Evolutionary conservation across 2,113 vertebrate species (phyloP).

Genomic region (Sarotherodon lohbergeri): DNA sequence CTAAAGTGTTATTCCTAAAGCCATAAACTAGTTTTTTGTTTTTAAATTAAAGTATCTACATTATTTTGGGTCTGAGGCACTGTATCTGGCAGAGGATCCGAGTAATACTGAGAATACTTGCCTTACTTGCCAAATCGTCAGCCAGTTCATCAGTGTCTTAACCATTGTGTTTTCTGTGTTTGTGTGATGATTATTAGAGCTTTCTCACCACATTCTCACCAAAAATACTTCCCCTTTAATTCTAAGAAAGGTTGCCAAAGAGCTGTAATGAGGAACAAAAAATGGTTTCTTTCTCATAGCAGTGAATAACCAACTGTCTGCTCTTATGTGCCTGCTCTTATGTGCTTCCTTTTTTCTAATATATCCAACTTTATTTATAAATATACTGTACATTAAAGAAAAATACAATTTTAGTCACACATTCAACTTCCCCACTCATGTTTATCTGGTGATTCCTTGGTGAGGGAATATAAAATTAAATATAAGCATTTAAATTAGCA

Average conservation of each 20-base stretch:
- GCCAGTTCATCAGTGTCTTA: neutral
- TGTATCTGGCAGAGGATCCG: slow-evolving; percentile 10
- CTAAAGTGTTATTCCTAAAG: neutral
- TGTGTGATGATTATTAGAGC: neutral
- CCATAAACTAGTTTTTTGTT: neutral
- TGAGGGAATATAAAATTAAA: neutral
- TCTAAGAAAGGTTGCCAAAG: neutral
- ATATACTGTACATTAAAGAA: neutral
- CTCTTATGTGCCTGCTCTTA: neutral
- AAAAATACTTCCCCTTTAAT: neutral
- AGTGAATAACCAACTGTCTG: neutral
- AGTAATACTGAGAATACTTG: neutral
- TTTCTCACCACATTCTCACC: neutral
- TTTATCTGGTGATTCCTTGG: neutral
- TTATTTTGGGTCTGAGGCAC: slow-evolving; percentile 44
- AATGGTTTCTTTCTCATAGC: neutral
- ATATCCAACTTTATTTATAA: neutral
- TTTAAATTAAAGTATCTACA: neutral
- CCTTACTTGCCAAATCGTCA: neutral
- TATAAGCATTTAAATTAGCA: neutral
- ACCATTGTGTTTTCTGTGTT: neutral
- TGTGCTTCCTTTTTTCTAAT: neutral
- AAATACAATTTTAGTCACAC: neutral
- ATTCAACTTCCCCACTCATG: neutral
- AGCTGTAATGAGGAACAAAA: neutral